Conservation (phyloP, 1,140 invertebrate species). For the Subanguina moxae region DNA sequence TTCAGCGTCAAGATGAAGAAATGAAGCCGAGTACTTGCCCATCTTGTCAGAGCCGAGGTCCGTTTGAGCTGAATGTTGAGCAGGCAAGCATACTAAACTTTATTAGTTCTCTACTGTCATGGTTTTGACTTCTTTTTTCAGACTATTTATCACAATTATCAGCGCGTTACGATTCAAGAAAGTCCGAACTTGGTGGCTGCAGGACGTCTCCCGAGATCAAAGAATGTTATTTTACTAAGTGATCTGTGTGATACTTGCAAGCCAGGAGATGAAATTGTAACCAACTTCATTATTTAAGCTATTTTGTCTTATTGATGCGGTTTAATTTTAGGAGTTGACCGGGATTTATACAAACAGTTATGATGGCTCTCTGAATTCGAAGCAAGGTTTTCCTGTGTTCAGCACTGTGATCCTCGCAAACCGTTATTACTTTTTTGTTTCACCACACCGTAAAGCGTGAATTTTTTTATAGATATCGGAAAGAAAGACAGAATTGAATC, state of each 20-base stretch:
- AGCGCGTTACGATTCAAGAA: slow-evolving; percentile 95
- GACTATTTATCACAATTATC: slow-evolving; percentile 96
- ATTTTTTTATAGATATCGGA: background rate
- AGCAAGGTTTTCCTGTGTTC: slow-evolving; percentile 88
- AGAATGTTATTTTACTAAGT: slow-evolving; percentile 88
- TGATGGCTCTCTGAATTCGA: slow-evolving; percentile 91
- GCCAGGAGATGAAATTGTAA: slow-evolving; percentile 94
- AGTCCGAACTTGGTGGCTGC: slow-evolving; percentile 79
- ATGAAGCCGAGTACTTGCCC: slow-evolving; percentile 92
- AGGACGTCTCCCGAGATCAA: slow-evolving; percentile 91
- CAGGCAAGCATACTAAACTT: slow-evolving; percentile 66
- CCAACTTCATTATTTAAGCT: slow-evolving; percentile 42
- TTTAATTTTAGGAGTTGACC: slow-evolving; percentile 66
- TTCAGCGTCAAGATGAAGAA: slow-evolving; percentile 85
- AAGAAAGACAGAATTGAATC: slow-evolving; percentile 87
- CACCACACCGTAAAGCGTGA: too few species aligned
- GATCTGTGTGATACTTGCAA: slow-evolving; percentile 94
- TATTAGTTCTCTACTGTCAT: slow-evolving; percentile 23
- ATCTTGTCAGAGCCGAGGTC: slow-evolving; percentile 91
- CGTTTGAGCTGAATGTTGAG: slow-evolving; percentile 73
- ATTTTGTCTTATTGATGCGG: too few species aligned
- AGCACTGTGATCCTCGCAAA: slow-evolving; percentile 95
- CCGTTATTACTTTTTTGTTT: too few species aligned
- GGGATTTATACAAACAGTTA: slow-evolving; percentile 96
- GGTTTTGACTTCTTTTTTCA: slow-evolving; percentile 62